phyloP scores from a whole-genome alignment of 2,888 invertebrate genomes.

The Pandemis corylana region DNA sequence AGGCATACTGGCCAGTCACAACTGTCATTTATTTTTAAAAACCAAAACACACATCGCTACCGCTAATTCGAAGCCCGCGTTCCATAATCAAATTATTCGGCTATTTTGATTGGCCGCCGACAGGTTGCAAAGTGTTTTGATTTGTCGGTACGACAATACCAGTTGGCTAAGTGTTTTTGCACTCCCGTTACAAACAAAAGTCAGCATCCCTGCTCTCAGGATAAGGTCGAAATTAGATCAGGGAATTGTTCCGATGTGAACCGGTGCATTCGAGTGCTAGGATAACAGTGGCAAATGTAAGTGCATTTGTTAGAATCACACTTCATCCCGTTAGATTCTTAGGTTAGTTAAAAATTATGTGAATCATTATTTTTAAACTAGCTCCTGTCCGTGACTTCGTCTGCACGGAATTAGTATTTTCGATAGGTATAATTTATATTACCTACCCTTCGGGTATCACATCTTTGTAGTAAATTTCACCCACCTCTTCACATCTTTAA shows the following conservation, averaged over 20 bases:
- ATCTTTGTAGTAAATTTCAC: too few species aligned
- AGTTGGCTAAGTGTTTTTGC: constrained; percentile 78
- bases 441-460: too few species aligned
- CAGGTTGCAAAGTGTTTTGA: constrained; percentile 75
- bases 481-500: too few species aligned
- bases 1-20: constrained; percentile 13
- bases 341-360: constrained; percentile 13
- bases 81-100: constrained; percentile 71
- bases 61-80: constrained; percentile 65
- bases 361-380: constrained; percentile 4
- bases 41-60: constrained; percentile 46
- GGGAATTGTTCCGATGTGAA: constrained; percentile 56
- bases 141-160: constrained; percentile 72
- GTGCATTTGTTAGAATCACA: constrained; percentile 76
- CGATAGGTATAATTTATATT: too few species aligned
- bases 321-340: constrained; percentile 58
- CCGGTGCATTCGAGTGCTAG: constrained; percentile 73
- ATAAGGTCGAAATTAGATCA: constrained; percentile 48
- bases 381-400: too few species aligned
- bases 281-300: constrained; percentile 73
- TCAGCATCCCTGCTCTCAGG: constrained; percentile 6
- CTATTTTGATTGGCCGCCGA: constrained; percentile 78
- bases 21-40: constrained; percentile 22
- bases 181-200: constrained; percentile 45
- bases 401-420: too few species aligned